Percentiles rank a stretch among this genome's conserved stretches.
Conservation (phyloP, 2,888 invertebrate species). For the Thysanoteuthis rhombus region DNA sequence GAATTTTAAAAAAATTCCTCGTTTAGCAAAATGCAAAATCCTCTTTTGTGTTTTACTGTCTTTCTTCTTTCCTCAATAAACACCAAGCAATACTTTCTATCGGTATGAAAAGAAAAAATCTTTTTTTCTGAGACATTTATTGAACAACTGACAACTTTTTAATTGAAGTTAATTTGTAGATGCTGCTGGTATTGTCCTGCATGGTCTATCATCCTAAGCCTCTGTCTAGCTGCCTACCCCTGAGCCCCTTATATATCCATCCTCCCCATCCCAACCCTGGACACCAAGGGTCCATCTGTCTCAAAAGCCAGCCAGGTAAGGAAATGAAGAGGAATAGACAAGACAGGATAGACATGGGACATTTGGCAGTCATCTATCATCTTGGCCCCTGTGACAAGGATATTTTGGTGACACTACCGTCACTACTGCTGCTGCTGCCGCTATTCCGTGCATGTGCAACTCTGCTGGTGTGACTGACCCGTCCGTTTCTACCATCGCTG, state of each 20-base stretch:
- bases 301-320: neutral
- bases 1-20: too few relatives aligned
- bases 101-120: too few relatives aligned
- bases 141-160: neutral
- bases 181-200: conserved; percentile 12
- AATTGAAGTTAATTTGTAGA: conserved; percentile 12
- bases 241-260: neutral
- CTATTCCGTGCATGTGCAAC: neutral
- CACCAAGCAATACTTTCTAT: too few relatives aligned
- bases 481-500: neutral
- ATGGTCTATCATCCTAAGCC: conserved; percentile 12
- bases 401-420: neutral
- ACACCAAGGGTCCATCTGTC: neutral
- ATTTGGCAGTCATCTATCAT: neutral
- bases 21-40: too few relatives aligned
- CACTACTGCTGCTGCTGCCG: neutral
- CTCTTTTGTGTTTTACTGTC: too few relatives aligned
- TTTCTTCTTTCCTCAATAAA: too few relatives aligned
- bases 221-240: neutral
- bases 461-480: neutral
- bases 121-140: neutral
- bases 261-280: neutral
- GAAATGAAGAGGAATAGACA: too few relatives aligned
- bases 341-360: neutral
- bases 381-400: neutral